A percentile compares a stretch with the other conserved stretches of the same genome.
These are phyloP conservation scores for Sericinus montela DNA, from an alignment of 2,888 invertebrate species.

Conservation along the genomic window DNA sequence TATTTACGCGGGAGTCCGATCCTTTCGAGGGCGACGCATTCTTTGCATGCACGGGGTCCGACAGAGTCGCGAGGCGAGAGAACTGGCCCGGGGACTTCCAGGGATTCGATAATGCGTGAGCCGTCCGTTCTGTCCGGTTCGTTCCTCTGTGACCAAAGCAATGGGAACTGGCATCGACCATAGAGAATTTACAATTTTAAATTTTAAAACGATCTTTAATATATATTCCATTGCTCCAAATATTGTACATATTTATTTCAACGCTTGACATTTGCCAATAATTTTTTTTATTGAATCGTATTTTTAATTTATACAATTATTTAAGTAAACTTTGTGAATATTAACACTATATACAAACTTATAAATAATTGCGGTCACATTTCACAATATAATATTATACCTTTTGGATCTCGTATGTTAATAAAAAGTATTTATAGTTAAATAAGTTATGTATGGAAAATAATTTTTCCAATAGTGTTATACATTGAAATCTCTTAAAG, in stretches of 20 bases:
- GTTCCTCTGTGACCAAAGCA: slow-evolving; percentile 18
- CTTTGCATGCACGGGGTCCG: slow-evolving; percentile 81
- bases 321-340: background rate
- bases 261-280: no score
- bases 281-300: no score
- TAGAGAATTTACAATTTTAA: no score
- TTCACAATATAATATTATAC: slow-evolving; percentile 5
- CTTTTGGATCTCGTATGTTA: slow-evolving; percentile 14
- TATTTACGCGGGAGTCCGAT: slow-evolving; percentile 91
- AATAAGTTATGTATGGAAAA: slow-evolving; percentile 5
- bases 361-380: slow-evolving; percentile 1
- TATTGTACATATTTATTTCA: no score
- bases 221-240: no score
- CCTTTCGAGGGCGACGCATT: slow-evolving; percentile 95
- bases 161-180: background rate
- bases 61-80: slow-evolving; percentile 62
- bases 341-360: background rate
- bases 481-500: background rate
- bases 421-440: slow-evolving; percentile 6
- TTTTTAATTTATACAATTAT: background rate
- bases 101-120: slow-evolving; percentile 66
- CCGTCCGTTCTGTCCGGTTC: slow-evolving; percentile 22
- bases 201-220: no score
- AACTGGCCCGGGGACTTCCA: slow-evolving; percentile 75
- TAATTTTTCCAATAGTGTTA: background rate